Percentiles rank a stretch among this genome's conserved stretches.
These are phyloP conservation scores for Tethea ocularis DNA, from an alignment of 2,888 invertebrate genomes.

Conservation along the genomic window DNA sequence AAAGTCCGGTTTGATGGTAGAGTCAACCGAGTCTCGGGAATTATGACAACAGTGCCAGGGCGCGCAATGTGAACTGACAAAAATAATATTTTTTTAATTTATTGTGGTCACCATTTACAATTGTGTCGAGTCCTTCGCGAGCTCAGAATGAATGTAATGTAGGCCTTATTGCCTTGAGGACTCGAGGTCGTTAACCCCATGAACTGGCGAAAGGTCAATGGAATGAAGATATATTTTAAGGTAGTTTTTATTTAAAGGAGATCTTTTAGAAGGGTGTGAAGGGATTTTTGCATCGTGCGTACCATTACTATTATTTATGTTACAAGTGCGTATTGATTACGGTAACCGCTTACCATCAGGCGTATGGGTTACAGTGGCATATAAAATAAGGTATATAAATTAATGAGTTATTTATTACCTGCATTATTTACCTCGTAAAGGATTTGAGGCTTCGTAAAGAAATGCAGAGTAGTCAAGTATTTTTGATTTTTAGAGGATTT, in stretches of 20 bases:
- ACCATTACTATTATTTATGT: no score
- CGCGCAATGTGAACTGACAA: constrained; percentile 52
- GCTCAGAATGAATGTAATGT: neutral
- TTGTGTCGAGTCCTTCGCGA: neutral
- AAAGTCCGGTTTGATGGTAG: constrained; percentile 6
- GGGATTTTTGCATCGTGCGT: no score
- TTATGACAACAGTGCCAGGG: constrained; percentile 36
- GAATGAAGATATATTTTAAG: neutral
- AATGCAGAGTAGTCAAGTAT: no score
- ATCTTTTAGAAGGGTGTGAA: no score
- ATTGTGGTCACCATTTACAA: constrained; percentile 36
- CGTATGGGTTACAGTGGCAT: no score
- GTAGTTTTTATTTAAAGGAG: no score
- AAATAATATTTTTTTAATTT: constrained; percentile 58
- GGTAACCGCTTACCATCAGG: no score
- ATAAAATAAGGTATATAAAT: neutral
- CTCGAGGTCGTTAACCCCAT: neutral
- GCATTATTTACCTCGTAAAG: no score
- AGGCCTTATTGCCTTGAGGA: neutral
- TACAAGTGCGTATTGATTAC: no score
- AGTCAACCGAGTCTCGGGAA: constrained; percentile 32
- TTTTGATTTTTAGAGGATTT: no score
- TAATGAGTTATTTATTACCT: no score
- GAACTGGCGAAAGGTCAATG: neutral
- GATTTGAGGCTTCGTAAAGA: no score